These are phyloP conservation scores for Pandemis cinnamomeana DNA, from an alignment of 2,888 invertebrate genomes.

Conservation along the genomic window DNA sequence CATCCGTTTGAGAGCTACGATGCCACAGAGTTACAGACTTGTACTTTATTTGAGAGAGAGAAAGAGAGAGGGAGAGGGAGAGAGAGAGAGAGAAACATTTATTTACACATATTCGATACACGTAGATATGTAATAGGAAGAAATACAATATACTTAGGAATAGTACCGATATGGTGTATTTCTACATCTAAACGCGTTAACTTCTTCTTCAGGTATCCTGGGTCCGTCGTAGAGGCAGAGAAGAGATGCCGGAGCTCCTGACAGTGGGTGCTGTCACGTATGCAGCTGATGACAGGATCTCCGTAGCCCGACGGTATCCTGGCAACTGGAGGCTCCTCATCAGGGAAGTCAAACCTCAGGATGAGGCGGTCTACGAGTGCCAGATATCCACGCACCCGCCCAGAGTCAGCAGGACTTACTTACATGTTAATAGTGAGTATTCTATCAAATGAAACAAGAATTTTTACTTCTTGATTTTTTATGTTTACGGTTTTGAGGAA, in stretches of 20 bases:
- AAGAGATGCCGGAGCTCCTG: slow-evolving; percentile 86
- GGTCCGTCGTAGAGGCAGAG: slow-evolving; percentile 86
- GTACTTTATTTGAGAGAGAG: too few relatives aligned
- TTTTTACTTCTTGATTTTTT: too few relatives aligned
- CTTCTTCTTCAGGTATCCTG: slow-evolving; percentile 84
- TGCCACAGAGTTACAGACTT: too few relatives aligned
- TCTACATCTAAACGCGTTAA: neutral
- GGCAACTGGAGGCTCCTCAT: slow-evolving; percentile 87
- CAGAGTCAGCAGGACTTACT: slow-evolving; percentile 86
- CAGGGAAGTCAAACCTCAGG: slow-evolving; percentile 87
- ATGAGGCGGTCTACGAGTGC: slow-evolving; percentile 88
- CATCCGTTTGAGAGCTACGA: too few relatives aligned
- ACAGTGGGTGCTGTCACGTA: slow-evolving; percentile 89
- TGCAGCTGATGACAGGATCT: slow-evolving; percentile 87
- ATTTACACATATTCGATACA: too few relatives aligned
- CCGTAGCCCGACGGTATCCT: slow-evolving; percentile 86
- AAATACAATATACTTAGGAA: too few relatives aligned
- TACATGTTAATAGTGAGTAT: slow-evolving; percentile 87
- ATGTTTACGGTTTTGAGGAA: too few relatives aligned
- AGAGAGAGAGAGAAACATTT: too few relatives aligned
- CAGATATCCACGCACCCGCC: slow-evolving; percentile 90
- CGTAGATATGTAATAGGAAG: too few relatives aligned
- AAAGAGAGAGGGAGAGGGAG: too few relatives aligned
- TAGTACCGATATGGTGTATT: too few relatives aligned
- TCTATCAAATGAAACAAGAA: too few relatives aligned